Evolutionary conservation across 2,888 invertebrate species (phyloP).

Genomic region (Eurois occulta): DNA sequence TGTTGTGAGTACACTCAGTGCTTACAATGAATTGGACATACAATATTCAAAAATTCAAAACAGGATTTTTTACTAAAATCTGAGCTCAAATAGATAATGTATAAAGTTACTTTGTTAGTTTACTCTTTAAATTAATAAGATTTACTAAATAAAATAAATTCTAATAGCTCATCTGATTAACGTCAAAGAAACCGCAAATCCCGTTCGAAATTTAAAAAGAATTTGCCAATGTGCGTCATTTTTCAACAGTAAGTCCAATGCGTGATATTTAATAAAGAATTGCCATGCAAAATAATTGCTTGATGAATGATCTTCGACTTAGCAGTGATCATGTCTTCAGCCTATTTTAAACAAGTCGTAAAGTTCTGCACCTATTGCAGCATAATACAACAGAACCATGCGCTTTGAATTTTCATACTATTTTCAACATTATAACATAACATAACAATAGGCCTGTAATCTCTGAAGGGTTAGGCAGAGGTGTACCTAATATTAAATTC

Average conservation of each 20-base stretch:
- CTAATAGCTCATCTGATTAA: not conserved
- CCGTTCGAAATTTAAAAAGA: not conserved
- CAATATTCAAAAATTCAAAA: no score
- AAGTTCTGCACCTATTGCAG: not conserved
- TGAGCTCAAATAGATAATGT: no score
- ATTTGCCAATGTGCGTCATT: slow-evolving; percentile 20
- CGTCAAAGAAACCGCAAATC: slow-evolving; percentile 27
- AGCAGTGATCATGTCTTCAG: not conserved
- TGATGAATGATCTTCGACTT: not conserved
- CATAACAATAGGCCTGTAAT: no score
- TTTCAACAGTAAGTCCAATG: not conserved
- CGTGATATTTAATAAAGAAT: not conserved
- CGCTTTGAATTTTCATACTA: not conserved
- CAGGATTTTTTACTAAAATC: no score
- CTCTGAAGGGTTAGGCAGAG: no score
- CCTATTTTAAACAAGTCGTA: not conserved
- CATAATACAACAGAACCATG: not conserved
- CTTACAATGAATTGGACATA: no score
- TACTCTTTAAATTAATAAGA: no score
- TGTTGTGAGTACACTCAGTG: no score
- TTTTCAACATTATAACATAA: not conserved
- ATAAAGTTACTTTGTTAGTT: no score
- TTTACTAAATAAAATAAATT: slow-evolving; percentile 16
- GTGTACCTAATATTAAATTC: no score
- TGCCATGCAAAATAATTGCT: slow-evolving; percentile 12